Base-by-base conservation (phyloP, 2,113 vertebrate genomes). In the Pitta sordida region DNA sequence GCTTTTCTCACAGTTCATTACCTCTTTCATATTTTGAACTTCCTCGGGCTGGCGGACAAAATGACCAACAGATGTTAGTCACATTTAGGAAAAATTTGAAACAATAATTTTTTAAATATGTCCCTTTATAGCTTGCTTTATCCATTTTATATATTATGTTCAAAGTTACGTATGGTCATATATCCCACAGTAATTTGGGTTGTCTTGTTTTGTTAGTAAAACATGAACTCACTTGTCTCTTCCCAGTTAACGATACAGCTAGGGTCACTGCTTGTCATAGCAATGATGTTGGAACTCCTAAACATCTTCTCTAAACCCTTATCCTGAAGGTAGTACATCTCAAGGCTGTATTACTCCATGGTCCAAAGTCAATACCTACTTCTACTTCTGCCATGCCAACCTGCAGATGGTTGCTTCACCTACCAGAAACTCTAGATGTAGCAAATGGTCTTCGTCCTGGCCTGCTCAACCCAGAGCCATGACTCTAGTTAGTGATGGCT, bases 1-100 rank as follows among this genome's bases (percentile, higher is more conserved):
- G 41, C 41, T 70, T 87, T 94, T 62, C 90, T 96, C 88, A 82
- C 94, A 96, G 94, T 65, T 96, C 94, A 95, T 96, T 95, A 95
- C 74, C 65, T 87, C 90, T 95, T 95, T 95, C 90, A 92, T 92
- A 91, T 84, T 78, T 74, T 85, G 78, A 87, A 87, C 44, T 81
- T 93, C 74, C 74, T 79, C 62, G 62, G 44, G 58, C 91, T 94
- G 90, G 58, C 6, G 0, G 70, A 90, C 74, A 85, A 94, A 96
- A 96, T 75, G 84, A 76, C 90, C 94, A 85, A 85, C 93, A 96
- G 94, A 95, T 94, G 94, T 95, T 95, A 91, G 74, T 93, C 67
- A 52, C 53, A 24, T 34, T 73, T 84, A 89, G 44, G 62, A 89
- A 89, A 94, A 85, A 68, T 68, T 48, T 92, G 49, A 85, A 89